Percentiles rank a stretch among this genome's conserved stretches.
phyloP scores from a whole-genome alignment of 2,113 vertebrate genomes.

The Naja naja region DNA sequence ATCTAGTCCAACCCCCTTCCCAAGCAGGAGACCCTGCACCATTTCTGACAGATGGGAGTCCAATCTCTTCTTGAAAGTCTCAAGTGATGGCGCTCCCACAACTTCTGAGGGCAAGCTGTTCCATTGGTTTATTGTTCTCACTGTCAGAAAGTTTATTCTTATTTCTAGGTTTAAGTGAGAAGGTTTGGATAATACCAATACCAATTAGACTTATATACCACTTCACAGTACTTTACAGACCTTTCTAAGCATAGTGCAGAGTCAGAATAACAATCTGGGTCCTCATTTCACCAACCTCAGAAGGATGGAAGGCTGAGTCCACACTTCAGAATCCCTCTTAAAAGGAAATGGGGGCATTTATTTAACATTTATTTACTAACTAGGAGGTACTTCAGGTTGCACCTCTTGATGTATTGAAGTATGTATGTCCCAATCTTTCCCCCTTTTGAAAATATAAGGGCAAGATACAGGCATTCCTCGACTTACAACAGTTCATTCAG shows the following conservation, averaged over 20 bases:
- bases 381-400: not conserved
- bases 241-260: not conserved
- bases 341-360: not conserved
- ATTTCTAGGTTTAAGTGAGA: not conserved
- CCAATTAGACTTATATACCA: not conserved
- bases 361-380: not conserved
- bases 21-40: no score
- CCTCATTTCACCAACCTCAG: not conserved
- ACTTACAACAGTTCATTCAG: no score
- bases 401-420: not conserved
- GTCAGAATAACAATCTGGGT: not conserved
- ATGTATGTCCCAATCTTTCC: not conserved
- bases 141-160: no score
- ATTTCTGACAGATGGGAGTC: no score
- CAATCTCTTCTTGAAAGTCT: no score
- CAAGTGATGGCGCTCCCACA: no score
- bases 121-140: no score
- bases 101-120: no score
- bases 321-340: not conserved
- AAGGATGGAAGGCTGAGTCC: not conserved
- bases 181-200: not conserved
- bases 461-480: not conserved
- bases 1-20: no score
- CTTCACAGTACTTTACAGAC: not conserved
- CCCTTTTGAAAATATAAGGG: not conserved